Conservation (phyloP, 2,797 vertebrate species). For the Dicrostonyx torquatus region DNA sequence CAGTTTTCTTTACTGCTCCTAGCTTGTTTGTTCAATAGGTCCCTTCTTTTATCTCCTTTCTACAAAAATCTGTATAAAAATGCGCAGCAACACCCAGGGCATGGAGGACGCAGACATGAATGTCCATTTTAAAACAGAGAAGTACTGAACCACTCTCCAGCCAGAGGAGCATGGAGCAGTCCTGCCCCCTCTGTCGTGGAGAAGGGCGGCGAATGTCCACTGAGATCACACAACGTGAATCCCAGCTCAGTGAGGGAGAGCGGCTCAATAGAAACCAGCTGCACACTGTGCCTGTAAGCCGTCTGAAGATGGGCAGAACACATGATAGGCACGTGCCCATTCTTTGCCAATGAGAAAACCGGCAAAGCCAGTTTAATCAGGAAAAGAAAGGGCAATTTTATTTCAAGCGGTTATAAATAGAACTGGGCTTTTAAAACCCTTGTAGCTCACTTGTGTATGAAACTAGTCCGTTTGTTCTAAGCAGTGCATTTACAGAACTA, state of each 20-base stretch:
- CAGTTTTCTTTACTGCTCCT: background rate
- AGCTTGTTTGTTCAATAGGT: background rate
- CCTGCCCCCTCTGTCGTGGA: background rate
- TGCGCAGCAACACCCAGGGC: background rate
- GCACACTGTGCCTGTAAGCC: background rate
- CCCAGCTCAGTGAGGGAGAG: background rate
- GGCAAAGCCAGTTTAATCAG: conserved; percentile 36
- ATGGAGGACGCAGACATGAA: background rate
- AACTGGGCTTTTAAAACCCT: conserved; percentile 16
- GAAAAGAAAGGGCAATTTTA: conserved; percentile 37
- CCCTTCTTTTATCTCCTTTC: background rate
- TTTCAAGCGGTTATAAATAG: conserved; percentile 7
- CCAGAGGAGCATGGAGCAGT: background rate
- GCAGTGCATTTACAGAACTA: conserved; percentile 1
- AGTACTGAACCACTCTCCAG: background rate
- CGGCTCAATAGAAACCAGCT: background rate
- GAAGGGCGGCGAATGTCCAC: background rate
- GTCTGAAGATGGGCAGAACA: background rate
- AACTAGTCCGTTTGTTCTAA: conserved; percentile 24
- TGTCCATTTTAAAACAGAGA: background rate
- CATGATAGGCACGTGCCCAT: background rate
- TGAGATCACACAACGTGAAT: background rate
- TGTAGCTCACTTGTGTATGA: background rate
- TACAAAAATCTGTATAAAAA: background rate
- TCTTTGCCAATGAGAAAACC: conserved; percentile 32